These are phyloP conservation scores for Drosophila pandora DNA, from an alignment of 1,140 invertebrate genomes.

Conservation along the genomic window DNA sequence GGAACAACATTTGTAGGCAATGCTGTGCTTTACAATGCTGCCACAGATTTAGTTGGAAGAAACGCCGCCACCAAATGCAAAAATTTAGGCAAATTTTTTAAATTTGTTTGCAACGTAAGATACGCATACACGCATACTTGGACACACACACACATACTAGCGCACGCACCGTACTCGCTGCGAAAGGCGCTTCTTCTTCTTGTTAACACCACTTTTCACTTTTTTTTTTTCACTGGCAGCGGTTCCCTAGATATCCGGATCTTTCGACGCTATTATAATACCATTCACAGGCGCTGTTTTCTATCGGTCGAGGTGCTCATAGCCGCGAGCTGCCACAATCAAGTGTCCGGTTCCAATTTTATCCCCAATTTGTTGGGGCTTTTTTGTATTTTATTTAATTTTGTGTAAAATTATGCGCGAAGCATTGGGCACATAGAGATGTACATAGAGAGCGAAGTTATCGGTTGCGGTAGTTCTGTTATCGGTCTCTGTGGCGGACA, in stretches of 20 bases:
- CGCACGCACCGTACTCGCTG: slow-evolving; percentile 48
- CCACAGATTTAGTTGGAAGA: slow-evolving; percentile 33
- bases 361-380: not conserved
- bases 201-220: slow-evolving; percentile 62
- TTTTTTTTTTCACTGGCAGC: slow-evolving; percentile 43
- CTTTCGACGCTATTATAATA: slow-evolving; percentile 1
- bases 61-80: slow-evolving; percentile 43
- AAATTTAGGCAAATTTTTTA: slow-evolving; percentile 59
- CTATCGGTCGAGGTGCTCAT: not conserved
- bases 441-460: slow-evolving; percentile 2
- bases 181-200: slow-evolving; percentile 31
- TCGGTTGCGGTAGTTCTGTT: slow-evolving; percentile 3
- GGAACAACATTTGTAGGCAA: slow-evolving; percentile 74
- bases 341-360: not conserved
- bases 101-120: slow-evolving; percentile 68
- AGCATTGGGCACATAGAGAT: slow-evolving; percentile 24
- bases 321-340: not conserved
- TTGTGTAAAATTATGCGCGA: slow-evolving; percentile 30
- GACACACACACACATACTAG: slow-evolving; percentile 25
- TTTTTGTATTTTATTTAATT: slow-evolving; percentile 1
- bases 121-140: slow-evolving; percentile 38
- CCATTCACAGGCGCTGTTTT: not conserved
- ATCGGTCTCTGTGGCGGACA: not conserved
- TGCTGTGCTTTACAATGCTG: slow-evolving; percentile 46
- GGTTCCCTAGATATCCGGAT: slow-evolving; percentile 7